These are phyloP conservation scores for Altica lythri DNA, from an alignment of 2,888 invertebrate genomes.

Conservation along the genomic window DNA sequence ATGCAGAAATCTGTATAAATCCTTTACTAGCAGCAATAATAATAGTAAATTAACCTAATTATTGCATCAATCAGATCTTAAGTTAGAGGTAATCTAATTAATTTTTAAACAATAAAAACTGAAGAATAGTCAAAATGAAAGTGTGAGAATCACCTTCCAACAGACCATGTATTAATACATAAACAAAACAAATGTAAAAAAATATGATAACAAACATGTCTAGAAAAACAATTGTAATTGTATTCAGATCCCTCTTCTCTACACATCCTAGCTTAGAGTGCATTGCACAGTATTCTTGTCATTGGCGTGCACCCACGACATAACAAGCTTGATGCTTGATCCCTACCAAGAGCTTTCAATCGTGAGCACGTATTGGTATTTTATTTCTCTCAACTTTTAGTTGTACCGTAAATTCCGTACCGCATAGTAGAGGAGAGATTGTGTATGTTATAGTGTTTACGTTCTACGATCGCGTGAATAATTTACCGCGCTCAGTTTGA, in stretches of 20 bases:
- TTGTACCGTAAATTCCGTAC: not conserved
- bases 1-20: no score
- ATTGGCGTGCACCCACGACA: conserved; percentile 8
- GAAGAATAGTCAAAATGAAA: conserved; percentile 10
- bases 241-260: no score
- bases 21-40: no score
- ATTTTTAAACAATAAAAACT: no score
- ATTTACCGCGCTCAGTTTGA: not conserved
- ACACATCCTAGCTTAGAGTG: no score
- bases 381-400: not conserved
- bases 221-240: no score
- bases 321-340: not conserved
- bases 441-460: not conserved
- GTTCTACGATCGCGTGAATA: not conserved
- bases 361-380: not conserved
- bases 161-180: no score
- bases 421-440: not conserved
- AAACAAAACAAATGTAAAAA: no score
- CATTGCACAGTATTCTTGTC: not conserved
- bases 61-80: no score
- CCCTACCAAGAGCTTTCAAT: conserved; percentile 3
- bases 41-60: no score
- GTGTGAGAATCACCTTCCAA: conserved; percentile 14
- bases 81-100: no score
- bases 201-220: no score